Base-by-base conservation (phyloP, 2,888 invertebrate genomes). In the Prosopocoilus inquinatus region DNA sequence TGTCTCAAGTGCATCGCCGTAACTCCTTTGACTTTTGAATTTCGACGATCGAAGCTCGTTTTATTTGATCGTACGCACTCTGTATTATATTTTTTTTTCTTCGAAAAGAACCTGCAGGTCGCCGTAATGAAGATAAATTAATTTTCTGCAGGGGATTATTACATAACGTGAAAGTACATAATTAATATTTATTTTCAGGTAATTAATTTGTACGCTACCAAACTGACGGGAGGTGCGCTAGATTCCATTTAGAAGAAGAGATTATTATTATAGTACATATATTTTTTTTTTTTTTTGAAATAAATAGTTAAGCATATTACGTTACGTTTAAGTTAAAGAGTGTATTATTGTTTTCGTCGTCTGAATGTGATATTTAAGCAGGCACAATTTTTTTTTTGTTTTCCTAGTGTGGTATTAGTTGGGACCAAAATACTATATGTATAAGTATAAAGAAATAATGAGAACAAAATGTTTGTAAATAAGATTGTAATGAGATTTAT, bases 201-300 rank as follows among this genome's bases (percentile, higher is more conserved):
- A 70, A 82, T 92, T 66, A 88, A 88, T 75, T 84, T 90, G 74
- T 92, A 92, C 74, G 91, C 91, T 59, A 88, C 90, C 63, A 91
- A 91, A 79, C 81, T 92, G 67, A 87, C 91, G 70, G 91, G 91
- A 58, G 83, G 86, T 62, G 83, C 82, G 58, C 77, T 84, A 71
- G 87, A 88, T 66, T 81, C 83, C 1, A 75, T 80, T 63, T 82
- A 73, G 77, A 43, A 35, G 35, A 49, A 15, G 38, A 38, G 13
- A 11, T 38, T 38, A 12, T 12, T n/a, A 12, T 38, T 38, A 5
- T 38, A n/a, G n/a, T n/a, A n/a, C n/a, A n/a, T n/a, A n/a, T n/a
- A n/a, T n/a, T n/a, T n/a, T n/a, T n/a, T n/a, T n/a, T n/a, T n/a
- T n/a, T n/a, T n/a, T n/a, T n/a, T n/a, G 38, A 12, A 13, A 38